Evolutionary conservation across 2,888 invertebrate species (phyloP).

Genomic region (Lagria hirta): DNA sequence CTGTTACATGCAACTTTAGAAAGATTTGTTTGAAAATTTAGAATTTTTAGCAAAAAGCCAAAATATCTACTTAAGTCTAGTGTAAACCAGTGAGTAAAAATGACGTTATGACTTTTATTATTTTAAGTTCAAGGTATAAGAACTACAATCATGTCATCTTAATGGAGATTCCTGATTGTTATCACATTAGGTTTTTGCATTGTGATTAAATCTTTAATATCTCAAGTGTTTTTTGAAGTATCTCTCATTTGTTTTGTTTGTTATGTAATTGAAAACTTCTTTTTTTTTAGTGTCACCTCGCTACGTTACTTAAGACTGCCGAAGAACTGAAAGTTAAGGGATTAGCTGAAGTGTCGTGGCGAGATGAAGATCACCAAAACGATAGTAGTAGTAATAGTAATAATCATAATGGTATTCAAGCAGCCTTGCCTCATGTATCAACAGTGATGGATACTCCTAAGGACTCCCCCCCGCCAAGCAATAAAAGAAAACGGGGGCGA

Average conservation of each 20-base stretch:
- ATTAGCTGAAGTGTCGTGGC: conserved; percentile 86
- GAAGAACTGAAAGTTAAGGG: conserved; percentile 92
- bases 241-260: background rate
- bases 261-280: background rate
- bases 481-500: conserved; percentile 65
- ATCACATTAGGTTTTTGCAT: too few relatives aligned
- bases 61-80: too few relatives aligned
- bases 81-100: too few relatives aligned
- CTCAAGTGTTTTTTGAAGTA: background rate
- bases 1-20: too few relatives aligned
- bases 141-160: too few relatives aligned
- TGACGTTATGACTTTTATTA: too few relatives aligned
- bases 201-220: too few relatives aligned
- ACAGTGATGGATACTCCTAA: conserved; percentile 52
- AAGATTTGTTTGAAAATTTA: too few relatives aligned
- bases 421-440: conserved; percentile 52
- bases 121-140: too few relatives aligned
- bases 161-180: too few relatives aligned
- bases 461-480: conserved; percentile 19
- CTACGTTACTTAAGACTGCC: conserved; percentile 86
- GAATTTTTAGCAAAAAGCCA: too few relatives aligned
- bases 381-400: conserved; percentile 43
- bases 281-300: conserved; percentile 73
- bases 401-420: conserved; percentile 42
- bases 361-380: conserved; percentile 58